These are phyloP conservation scores for Mythimna impura DNA, from an alignment of 2,888 invertebrate species.

Conservation along the genomic window DNA sequence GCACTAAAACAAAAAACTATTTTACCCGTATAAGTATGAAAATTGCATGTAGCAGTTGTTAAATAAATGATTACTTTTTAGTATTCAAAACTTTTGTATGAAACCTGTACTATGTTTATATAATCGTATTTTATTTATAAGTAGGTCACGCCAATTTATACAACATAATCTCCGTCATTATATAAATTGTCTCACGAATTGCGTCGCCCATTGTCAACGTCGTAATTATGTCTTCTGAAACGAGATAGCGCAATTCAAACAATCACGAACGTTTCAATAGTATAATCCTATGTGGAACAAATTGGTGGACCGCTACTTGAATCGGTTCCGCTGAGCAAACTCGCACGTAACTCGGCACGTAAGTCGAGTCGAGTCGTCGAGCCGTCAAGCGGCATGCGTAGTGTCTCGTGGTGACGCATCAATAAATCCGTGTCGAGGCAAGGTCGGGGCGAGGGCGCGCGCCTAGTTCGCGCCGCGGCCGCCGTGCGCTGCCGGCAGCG, in stretches of 20 bases:
- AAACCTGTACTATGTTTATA: constrained; percentile 24
- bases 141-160: constrained; percentile 50
- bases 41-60: no score
- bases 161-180: constrained; percentile 56
- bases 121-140: constrained; percentile 18
- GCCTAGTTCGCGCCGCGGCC: constrained; percentile 77
- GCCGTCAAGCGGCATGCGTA: constrained; percentile 55
- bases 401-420: constrained; percentile 84
- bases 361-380: constrained; percentile 39
- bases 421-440: constrained; percentile 88
- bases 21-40: no score
- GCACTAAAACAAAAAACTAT: no score
- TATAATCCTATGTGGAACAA: constrained; percentile 60
- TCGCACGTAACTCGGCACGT: constrained; percentile 68
- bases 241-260: constrained; percentile 60
- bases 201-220: constrained; percentile 59
- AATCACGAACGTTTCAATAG: constrained; percentile 56
- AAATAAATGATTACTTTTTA: neutral
- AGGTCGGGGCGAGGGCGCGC: constrained; percentile 88
- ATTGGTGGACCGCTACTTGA: constrained; percentile 63
- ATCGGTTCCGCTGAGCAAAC: constrained; percentile 69
- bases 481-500: constrained; percentile 71
- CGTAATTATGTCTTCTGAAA: constrained; percentile 51
- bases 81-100: constrained; percentile 10
- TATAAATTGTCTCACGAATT: constrained; percentile 59